These are phyloP conservation scores for Idaea aversata DNA, from an alignment of 2,888 invertebrate genomes.

Conservation along the genomic window DNA sequence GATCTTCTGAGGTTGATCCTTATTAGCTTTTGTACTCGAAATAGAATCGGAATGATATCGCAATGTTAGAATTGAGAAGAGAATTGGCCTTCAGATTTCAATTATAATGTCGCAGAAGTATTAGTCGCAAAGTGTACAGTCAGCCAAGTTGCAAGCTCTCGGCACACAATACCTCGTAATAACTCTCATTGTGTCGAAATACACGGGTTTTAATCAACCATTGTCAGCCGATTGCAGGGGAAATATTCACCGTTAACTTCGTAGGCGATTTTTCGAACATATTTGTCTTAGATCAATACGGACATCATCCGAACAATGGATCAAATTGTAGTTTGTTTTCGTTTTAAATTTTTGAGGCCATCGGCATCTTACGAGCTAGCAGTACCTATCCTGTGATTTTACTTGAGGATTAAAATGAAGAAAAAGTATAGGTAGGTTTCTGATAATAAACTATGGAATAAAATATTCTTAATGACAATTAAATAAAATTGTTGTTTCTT, in stretches of 20 bases:
- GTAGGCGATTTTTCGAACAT: slow-evolving; percentile 16
- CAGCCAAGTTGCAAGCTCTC: slow-evolving; percentile 31
- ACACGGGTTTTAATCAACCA: slow-evolving; percentile 68
- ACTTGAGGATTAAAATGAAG: too few relatives aligned
- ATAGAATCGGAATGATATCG: neutral
- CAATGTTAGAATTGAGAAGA: too few relatives aligned
- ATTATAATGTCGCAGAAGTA: neutral
- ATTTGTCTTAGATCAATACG: neutral
- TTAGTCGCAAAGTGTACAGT: slow-evolving; percentile 20
- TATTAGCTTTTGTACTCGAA: too few relatives aligned
- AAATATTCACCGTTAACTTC: neutral
- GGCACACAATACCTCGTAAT: slow-evolving; percentile 61
- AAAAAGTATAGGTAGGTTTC: too few relatives aligned
- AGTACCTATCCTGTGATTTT: neutral
- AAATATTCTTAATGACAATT: too few relatives aligned
- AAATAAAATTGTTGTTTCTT: too few relatives aligned
- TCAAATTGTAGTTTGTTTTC: neutral
- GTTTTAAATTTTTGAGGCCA: neutral
- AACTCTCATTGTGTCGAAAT: slow-evolving; percentile 66
- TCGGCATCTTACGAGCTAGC: neutral
- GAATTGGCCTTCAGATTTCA: too few relatives aligned
- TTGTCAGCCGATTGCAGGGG: slow-evolving; percentile 37
- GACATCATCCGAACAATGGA: neutral
- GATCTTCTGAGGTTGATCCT: too few relatives aligned
- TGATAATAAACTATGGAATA: too few relatives aligned